These are phyloP conservation scores for Sardina pilchardus DNA, from an alignment of 2,113 vertebrate species.

Conservation along the genomic window DNA sequence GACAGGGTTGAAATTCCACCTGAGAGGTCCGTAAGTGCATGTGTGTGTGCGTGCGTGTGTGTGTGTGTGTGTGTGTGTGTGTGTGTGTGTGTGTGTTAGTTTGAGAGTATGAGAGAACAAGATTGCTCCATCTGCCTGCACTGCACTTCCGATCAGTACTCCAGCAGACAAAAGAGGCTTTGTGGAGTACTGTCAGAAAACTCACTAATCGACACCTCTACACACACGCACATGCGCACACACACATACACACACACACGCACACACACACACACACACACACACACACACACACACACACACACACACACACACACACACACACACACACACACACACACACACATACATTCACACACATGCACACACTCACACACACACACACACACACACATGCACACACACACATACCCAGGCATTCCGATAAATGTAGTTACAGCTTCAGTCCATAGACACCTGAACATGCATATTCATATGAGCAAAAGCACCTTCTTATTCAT, in stretches of 20 bases:
- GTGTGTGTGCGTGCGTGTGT: not conserved
- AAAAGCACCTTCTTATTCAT: not conserved
- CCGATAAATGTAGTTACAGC: too few species aligned
- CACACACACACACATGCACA: not conserved
- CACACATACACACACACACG: not conserved
- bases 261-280: not conserved
- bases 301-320: not conserved
- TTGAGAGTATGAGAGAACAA: not conserved
- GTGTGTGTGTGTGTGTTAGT: not conserved
- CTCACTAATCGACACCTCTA: not conserved
- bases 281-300: not conserved
- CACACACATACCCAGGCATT: not conserved
- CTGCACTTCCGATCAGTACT: not conserved
- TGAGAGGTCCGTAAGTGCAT: constrained; percentile 15
- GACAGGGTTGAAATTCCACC: constrained; percentile 23
- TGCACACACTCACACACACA: too few species aligned
- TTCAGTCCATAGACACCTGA: too few species aligned
- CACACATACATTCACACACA: too few species aligned
- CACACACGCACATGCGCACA: constrained; percentile 8
- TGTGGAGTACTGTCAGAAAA: constrained; percentile 17
- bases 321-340: constrained; percentile 17
- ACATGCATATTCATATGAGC: too few species aligned
- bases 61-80: not conserved
- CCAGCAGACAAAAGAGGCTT: constrained; percentile 35
- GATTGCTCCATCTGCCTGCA: constrained; percentile 24